Evolutionary conservation across 37 sponge, comb jelly and placozoan species (phyloP).

Genomic region (Cliona cf. orientalis): DNA sequence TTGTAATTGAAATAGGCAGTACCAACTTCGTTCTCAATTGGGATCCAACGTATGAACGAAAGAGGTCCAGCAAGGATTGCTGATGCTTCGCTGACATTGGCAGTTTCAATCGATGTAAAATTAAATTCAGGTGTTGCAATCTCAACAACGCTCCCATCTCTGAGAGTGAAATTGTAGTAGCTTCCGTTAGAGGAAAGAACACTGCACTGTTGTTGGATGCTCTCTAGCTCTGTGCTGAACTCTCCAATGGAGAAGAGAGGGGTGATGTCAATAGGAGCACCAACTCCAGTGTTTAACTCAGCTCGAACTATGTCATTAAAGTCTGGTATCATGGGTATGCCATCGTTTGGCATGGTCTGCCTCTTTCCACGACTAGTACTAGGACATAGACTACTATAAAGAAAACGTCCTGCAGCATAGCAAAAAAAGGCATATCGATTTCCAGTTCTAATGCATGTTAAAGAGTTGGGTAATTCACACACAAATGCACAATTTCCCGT

Average conservation of each 20-base stretch:
- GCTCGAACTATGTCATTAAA: too few species aligned
- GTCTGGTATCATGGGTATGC: too few species aligned
- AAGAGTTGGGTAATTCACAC: too few species aligned
- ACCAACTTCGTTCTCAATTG: slow-evolving; percentile 27
- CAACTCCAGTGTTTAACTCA: too few species aligned
- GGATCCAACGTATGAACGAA: slow-evolving; percentile 44
- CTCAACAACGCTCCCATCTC: not conserved
- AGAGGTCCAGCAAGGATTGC: slow-evolving; percentile 51
- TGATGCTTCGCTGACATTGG: slow-evolving; percentile 27
- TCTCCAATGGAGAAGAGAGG: not conserved
- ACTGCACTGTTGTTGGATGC: not conserved
- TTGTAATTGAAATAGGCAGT: slow-evolving; percentile 17
- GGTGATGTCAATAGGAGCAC: slow-evolving; percentile 14
- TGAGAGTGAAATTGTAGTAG: slow-evolving; percentile 23
- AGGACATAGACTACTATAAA: too few species aligned
- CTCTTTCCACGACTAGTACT: too few species aligned
- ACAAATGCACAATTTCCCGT: not conserved
- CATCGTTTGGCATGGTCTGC: too few species aligned
- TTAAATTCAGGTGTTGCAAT: not conserved
- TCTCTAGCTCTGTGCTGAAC: not conserved
- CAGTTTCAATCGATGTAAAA: not conserved
- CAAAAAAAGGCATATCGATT: too few species aligned
- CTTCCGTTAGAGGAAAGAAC: not conserved
- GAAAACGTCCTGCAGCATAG: too few species aligned
- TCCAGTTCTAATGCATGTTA: too few species aligned